phyloP scores from a whole-genome alignment of 2,888 invertebrate species.

The Tromatobia lineatoria region DNA sequence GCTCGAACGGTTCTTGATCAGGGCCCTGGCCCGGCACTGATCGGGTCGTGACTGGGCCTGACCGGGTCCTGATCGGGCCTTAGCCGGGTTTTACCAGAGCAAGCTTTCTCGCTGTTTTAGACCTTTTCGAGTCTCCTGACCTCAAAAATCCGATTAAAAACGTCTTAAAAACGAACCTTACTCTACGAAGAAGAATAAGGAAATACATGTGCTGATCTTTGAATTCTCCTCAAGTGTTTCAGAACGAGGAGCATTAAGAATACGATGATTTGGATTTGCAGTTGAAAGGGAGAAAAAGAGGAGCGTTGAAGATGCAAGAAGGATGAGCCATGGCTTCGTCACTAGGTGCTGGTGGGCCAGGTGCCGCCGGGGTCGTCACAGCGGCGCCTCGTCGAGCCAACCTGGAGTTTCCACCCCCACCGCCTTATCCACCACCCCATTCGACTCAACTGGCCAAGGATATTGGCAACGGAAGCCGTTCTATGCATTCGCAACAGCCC shows the following conservation, averaged over 20 bases:
- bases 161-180: not conserved
- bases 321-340: conserved; percentile 80
- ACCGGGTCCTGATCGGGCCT: too few species aligned
- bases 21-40: too few species aligned
- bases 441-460: conserved; percentile 68
- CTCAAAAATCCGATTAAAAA: too few species aligned
- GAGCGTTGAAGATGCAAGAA: conserved; percentile 43
- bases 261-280: not conserved
- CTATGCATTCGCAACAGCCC: conserved; percentile 74
- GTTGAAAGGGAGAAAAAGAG: not conserved
- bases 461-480: conserved; percentile 76
- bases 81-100: too few species aligned
- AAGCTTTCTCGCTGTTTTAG: too few species aligned
- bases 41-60: too few species aligned
- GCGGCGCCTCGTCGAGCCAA: conserved; percentile 80
- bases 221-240: not conserved
- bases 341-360: conserved; percentile 76
- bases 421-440: conserved; percentile 89
- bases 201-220: not conserved
- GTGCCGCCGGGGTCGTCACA: conserved; percentile 77
- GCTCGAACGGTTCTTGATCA: too few species aligned
- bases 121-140: too few species aligned
- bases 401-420: conserved; percentile 92
- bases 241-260: not conserved
- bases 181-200: too few species aligned